Percentiles rank a stretch among this genome's conserved stretches.
phyloP scores from a whole-genome alignment of 2,888 invertebrate genomes.

The Maniola hyperantus region DNA sequence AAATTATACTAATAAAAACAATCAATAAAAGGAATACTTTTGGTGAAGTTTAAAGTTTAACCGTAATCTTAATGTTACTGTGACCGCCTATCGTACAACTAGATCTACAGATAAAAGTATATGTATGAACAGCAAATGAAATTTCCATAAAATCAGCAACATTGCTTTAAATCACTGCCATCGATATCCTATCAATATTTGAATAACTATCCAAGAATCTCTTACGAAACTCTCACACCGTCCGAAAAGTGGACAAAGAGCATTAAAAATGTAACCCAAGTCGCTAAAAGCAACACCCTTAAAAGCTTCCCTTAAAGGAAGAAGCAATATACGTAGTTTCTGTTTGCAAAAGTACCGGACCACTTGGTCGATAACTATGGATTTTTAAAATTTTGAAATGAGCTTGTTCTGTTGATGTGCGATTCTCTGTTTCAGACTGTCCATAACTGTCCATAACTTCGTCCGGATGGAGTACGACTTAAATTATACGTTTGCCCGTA shows the following conservation, averaged over 20 bases:
- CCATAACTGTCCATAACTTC: no score
- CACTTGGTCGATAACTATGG: not conserved
- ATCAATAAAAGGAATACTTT: no score
- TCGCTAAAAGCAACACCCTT: not conserved
- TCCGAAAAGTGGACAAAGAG: slow-evolving; percentile 3
- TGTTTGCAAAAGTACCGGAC: not conserved
- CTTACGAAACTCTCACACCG: slow-evolving; percentile 12
- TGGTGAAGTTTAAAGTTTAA: no score
- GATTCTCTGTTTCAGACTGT: no score
- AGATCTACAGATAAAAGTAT: no score
- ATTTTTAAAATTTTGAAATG: not conserved
- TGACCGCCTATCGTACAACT: no score
- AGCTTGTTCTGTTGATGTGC: no score
- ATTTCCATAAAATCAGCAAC: not conserved
- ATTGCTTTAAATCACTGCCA: not conserved
- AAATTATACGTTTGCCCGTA: no score
- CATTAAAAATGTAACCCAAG: slow-evolving; percentile 15
- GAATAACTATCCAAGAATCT: not conserved
- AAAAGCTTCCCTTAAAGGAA: not conserved
- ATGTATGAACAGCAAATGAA: not conserved
- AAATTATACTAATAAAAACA: no score
- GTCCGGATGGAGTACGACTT: no score
- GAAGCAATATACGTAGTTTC: not conserved
- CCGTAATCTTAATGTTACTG: no score
- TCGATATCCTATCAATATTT: slow-evolving; percentile 10